These are phyloP conservation scores for Pseudoatta argentina DNA, from an alignment of 1,140 invertebrate species.

Conservation along the genomic window DNA sequence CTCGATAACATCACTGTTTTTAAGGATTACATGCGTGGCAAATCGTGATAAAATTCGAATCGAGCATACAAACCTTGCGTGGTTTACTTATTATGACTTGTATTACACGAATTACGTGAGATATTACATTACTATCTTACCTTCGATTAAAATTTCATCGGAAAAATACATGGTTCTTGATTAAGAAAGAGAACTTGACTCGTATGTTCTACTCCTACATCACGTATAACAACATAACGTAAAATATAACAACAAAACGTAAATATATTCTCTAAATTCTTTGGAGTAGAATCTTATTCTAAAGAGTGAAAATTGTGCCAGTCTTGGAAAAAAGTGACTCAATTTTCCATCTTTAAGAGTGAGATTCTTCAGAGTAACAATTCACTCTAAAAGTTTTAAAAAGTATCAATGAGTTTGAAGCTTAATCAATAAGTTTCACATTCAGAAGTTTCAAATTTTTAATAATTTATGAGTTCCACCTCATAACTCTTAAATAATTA, in stretches of 20 bases:
- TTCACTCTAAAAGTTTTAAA: too few relatives aligned
- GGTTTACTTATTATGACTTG: constrained; percentile 10
- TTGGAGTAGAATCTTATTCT: too few relatives aligned
- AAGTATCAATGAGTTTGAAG: neutral
- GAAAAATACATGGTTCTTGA: constrained; percentile 17
- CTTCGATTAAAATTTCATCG: constrained; percentile 30
- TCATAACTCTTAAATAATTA: neutral
- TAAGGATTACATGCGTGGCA: constrained; percentile 11
- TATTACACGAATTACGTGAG: constrained; percentile 35
- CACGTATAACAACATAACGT: neutral
- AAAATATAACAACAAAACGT: neutral
- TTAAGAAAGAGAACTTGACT: neutral
- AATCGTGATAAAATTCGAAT: constrained; percentile 28
- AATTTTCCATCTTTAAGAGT: too few relatives aligned
- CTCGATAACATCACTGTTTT: constrained; percentile 64
- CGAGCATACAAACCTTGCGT: neutral
- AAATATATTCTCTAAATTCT: too few relatives aligned
- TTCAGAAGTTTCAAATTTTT: too few relatives aligned
- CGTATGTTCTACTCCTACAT: too few relatives aligned
- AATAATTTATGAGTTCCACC: neutral
- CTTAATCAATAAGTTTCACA: neutral
- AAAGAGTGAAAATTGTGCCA: too few relatives aligned
- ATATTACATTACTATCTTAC: constrained; percentile 33
- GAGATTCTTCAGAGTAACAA: too few relatives aligned
- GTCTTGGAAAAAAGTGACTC: too few relatives aligned